Evolutionary conservation across 1,140 invertebrate genomes (phyloP).

Genomic region (Carcinoscorpius rotundicauda): DNA sequence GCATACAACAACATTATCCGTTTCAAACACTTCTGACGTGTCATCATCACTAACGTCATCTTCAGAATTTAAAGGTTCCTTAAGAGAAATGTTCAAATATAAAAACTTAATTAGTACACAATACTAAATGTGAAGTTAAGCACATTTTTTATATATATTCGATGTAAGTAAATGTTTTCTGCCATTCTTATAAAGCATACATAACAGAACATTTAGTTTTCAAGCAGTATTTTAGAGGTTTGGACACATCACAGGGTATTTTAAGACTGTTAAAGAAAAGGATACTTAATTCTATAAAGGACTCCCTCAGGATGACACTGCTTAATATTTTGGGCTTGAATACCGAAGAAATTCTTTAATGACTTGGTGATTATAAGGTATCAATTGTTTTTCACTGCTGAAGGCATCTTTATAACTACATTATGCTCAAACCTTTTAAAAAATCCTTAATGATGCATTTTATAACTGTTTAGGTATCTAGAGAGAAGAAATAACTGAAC

Average conservation of each 20-base stretch:
- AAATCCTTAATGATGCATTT: too few species aligned
- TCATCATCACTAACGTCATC: constrained; percentile 42
- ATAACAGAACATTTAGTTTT: not conserved
- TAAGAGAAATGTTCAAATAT: constrained; percentile 31
- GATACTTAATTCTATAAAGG: too few species aligned
- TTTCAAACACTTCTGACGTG: constrained; percentile 37
- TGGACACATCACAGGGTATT: not conserved
- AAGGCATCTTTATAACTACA: too few species aligned
- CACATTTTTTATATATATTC: constrained; percentile 29
- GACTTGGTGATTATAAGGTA: too few species aligned
- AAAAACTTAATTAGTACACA: not conserved
- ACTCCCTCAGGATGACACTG: too few species aligned
- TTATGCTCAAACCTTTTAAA: too few species aligned
- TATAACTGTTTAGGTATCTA: too few species aligned
- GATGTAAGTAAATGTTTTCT: constrained; percentile 73
- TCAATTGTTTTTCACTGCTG: too few species aligned
- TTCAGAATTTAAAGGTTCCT: constrained; percentile 42
- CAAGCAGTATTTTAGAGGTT: not conserved
- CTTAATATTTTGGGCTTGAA: too few species aligned
- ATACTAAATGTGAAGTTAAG: not conserved
- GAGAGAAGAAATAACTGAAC: too few species aligned
- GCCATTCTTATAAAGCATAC: not conserved
- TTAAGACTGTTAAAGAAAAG: not conserved
- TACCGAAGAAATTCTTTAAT: too few species aligned
- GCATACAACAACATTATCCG: constrained; percentile 64